Evolutionary conservation across 2,888 invertebrate genomes (phyloP), one percentile per base, ranked within the genome.

Genomic region (Xestia c-nigrum): DNA sequence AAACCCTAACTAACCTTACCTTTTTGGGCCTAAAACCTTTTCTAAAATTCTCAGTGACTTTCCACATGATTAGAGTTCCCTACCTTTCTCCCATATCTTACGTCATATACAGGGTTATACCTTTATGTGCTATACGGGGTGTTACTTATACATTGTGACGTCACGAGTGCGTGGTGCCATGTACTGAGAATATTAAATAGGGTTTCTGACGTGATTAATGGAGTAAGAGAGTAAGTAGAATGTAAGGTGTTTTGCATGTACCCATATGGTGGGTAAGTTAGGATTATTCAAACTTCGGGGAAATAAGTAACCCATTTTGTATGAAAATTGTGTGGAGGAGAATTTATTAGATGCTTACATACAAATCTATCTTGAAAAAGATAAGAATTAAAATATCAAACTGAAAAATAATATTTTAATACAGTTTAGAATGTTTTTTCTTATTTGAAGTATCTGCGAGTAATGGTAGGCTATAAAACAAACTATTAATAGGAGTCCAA

Each of bases 141-240:
- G 43, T 43, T 66, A 66, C 77, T 76, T 61, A 76, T 66, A 80
- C 52, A 24, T 50, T 64, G 46, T 72, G 68, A 83, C 67, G 83
- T 72, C 71, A 77, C 6, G 57, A 59, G 68, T 66, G 59, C 76
- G 76, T 24, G 65, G 74, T 31, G 63, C 82, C 70, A 67, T 76
- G 70, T 82, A 71, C 76, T 47, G 59, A 50, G 85, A 86, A 86
- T 86, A 86, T 86, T 86, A 86, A 85, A 84, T 83, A 75, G 74
- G 70, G 79, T 74, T 31, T 65, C 65, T 43, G 85, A 68, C 65
- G 72, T 86, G 84, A 85, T 85, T 85, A 81, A 85, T 85, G 85
- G 83, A 24, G 46, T 65, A 31, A 40, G 31, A 74, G 72, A 12
- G 31, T 77, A 69, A 65, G 83, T 38, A 59, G 83, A 83, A 83